Conservation (phyloP, 2,888 invertebrate species). For the Rhingia campestris region DNA sequence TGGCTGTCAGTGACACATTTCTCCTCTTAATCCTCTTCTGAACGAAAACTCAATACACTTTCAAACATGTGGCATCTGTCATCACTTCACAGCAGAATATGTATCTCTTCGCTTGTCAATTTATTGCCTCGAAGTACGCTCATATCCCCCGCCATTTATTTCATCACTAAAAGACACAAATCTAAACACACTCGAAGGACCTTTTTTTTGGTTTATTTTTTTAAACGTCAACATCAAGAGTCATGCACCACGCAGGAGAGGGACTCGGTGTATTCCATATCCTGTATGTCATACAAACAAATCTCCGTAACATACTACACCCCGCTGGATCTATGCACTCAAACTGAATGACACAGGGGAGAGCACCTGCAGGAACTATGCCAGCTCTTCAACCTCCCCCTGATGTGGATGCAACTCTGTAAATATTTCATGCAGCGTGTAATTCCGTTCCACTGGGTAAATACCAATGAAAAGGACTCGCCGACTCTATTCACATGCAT, state of each 20-base stretch:
- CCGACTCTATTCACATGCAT: slow-evolving; percentile 15
- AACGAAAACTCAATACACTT: not conserved
- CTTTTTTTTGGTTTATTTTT: slow-evolving; percentile 12
- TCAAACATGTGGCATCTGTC: not conserved
- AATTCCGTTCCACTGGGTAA: slow-evolving; percentile 11
- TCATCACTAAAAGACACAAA: slow-evolving; percentile 23
- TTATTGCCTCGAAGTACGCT: slow-evolving; percentile 10
- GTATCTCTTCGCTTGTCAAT: not conserved
- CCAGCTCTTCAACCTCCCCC: not conserved
- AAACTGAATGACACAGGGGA: slow-evolving; percentile 5
- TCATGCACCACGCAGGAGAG: not conserved
- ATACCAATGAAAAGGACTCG: slow-evolving; percentile 15
- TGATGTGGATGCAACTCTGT: slow-evolving; percentile 18
- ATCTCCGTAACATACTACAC: not conserved
- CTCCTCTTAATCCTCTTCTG: too few species aligned
- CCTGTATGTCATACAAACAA: not conserved
- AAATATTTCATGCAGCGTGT: slow-evolving; percentile 46
- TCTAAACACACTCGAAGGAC: slow-evolving; percentile 4
- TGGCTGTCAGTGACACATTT: not conserved
- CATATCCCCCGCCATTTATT: slow-evolving; percentile 2
- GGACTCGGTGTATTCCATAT: not conserved
- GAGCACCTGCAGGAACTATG: slow-evolving; percentile 1
- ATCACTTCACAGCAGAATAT: not conserved
- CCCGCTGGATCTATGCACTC: slow-evolving; percentile 11
- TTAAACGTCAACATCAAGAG: slow-evolving; percentile 16